phyloP scores from a whole-genome alignment of 1,140 invertebrate genomes.

The Ceratosolen fusciceps region DNA sequence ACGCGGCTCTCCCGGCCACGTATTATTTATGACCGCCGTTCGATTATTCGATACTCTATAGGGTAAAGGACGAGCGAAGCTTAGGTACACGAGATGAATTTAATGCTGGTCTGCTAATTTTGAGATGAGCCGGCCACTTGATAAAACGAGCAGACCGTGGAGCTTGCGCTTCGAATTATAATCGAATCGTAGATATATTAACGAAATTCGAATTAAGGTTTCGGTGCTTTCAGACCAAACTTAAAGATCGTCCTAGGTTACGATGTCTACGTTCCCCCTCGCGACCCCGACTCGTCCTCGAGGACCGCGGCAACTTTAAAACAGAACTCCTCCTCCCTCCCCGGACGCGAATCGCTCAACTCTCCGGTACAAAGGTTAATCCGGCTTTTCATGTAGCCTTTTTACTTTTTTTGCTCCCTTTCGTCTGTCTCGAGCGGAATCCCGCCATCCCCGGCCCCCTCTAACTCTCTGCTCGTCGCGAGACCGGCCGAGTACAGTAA shows the following conservation, averaged over 20 bases:
- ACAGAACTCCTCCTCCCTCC: neutral
- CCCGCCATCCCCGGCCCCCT: neutral
- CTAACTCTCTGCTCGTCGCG: neutral
- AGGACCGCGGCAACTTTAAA: neutral
- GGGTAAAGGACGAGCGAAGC: no score
- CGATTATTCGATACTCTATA: no score
- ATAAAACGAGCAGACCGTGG: neutral
- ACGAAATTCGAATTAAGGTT: slow-evolving; percentile 25
- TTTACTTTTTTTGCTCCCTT: neutral
- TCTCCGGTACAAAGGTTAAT: slow-evolving; percentile 35
- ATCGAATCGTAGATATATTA: slow-evolving; percentile 15
- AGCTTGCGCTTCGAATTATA: slow-evolving; percentile 25
- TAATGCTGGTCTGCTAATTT: neutral
- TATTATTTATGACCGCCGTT: no score
- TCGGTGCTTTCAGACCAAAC: neutral
- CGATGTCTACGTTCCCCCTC: neutral
- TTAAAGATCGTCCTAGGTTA: neutral
- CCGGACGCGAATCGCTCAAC: slow-evolving; percentile 1
- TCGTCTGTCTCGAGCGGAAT: neutral
- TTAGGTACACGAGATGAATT: no score
- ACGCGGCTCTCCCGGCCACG: no score
- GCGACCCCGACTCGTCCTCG: neutral
- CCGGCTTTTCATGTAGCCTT: slow-evolving; percentile 10
- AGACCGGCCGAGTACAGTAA: neutral
- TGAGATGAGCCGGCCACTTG: no score